A percentile compares a stretch with the other conserved stretches of the same genome.
phyloP scores from a whole-genome alignment of 2,888 invertebrate genomes.

The Meandrusa payeni region DNA sequence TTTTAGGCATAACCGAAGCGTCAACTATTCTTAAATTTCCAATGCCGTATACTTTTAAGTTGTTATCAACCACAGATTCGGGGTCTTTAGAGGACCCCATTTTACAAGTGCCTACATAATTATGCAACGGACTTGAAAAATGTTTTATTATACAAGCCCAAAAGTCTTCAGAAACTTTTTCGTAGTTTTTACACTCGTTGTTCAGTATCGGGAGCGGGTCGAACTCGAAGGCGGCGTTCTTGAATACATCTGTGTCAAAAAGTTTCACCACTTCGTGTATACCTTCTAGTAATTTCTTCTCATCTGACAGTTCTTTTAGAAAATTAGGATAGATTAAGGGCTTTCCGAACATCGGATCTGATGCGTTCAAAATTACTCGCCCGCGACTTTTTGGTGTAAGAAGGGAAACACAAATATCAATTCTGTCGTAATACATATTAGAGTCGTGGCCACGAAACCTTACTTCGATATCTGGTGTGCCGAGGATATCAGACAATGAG shows the following conservation, averaged over 20 bases:
- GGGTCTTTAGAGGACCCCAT: conserved; percentile 64
- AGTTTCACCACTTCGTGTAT: conserved; percentile 63
- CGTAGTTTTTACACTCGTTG: conserved; percentile 64
- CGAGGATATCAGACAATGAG: conserved; percentile 57
- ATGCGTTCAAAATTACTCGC: conserved; percentile 62
- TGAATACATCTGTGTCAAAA: conserved; percentile 72
- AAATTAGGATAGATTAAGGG: conserved; percentile 71
- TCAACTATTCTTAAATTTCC: conserved; percentile 64
- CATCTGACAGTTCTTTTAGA: conserved; percentile 58
- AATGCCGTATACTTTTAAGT: conserved; percentile 58
- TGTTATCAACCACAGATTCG: conserved; percentile 64
- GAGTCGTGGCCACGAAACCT: conserved; percentile 70
- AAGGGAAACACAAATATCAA: conserved; percentile 66
- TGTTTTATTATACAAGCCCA: conserved; percentile 72
- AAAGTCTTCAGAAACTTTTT: conserved; percentile 62
- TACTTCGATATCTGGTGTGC: conserved; percentile 68
- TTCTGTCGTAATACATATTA: conserved; percentile 70
- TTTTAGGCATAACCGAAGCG: conserved; percentile 69
- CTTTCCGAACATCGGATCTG: conserved; percentile 58
- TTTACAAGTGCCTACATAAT: conserved; percentile 71
- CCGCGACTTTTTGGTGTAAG: conserved; percentile 70
- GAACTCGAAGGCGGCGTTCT: conserved; percentile 59
- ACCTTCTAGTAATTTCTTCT: conserved; percentile 64
- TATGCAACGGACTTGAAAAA: conserved; percentile 67
- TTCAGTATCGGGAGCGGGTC: conserved; percentile 62